Evolutionary conservation across 2,888 invertebrate genomes (phyloP), one percentile per base, ranked within the genome.

Genomic region (Acrocyrtus sp.): DNA sequence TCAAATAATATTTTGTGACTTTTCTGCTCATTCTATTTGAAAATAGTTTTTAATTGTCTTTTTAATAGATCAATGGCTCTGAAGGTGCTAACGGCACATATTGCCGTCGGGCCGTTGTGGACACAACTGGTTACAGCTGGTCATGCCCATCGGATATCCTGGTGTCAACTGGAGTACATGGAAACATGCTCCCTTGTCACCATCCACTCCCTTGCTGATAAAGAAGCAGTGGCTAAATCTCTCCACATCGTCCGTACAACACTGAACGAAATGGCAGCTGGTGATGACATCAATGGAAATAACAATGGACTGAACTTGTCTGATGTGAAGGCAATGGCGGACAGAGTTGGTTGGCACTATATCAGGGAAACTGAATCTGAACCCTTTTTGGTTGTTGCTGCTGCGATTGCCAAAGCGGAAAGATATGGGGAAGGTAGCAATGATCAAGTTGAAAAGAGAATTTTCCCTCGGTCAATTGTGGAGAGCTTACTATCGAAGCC

Each of bases 311-410:
- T 74, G 19, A 62, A 69, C 24, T 24, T 77, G 22, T 54, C 45
- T 4, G 77, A 79, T 6, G 53, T 80, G 3, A 58, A 69, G 22
- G 61, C 68, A 26, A 80, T 80, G 80, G 76, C 78, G 3, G 78
- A 80, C 48, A 68, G 80, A 15, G 78, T 80, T 22, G 80, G 80
- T 5, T 80, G 80, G 80, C 80, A 80, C 62, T 79, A 79, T 43
- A 75, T 80, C 22, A 53, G 80, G 17, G 80, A 80, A 70, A 66
- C 79, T 24, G 80, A 80, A 43, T 77, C 79, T 0, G 80, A 80
- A 17, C 79, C 80, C 0, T 79, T 76, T 34, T 60, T 79, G 19
- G 69, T 78, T 27, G 61, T 80, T n/a, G 80, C 80, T 0, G 62
- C 78, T 2, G 76, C 77, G 0, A 76, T 80, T 53, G 77, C 78